Conservation (phyloP, 2,888 invertebrate species). For the Lepidochrysops patricia region DNA sequence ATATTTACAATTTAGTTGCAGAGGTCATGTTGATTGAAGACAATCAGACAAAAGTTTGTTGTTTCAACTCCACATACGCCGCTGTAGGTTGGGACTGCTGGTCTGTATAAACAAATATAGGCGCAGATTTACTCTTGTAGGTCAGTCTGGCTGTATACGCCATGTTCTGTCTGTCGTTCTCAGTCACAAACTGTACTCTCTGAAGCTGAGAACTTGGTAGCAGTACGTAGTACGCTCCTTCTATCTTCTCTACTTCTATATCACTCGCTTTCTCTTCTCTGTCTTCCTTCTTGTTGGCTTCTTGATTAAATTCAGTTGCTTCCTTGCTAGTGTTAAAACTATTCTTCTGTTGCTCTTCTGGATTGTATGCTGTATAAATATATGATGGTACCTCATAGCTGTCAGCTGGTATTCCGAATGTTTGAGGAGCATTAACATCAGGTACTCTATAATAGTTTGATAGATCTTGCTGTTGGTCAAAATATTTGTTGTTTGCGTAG, state of each 20-base stretch:
- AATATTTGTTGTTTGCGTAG: not conserved
- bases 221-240: slow-evolving; percentile 78
- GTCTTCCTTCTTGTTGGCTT: not conserved
- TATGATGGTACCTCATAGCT: slow-evolving; percentile 1
- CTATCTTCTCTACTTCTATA: slow-evolving; percentile 47
- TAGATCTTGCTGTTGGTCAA: not conserved
- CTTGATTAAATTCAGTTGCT: not conserved
- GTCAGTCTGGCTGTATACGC: slow-evolving; percentile 78
- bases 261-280: slow-evolving; percentile 36
- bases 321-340: not conserved
- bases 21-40: no score
- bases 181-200: slow-evolving; percentile 75
- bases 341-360: not conserved
- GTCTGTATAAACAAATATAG: slow-evolving; percentile 74
- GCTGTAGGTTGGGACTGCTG: not conserved
- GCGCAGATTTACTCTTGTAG: slow-evolving; percentile 77
- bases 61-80: not conserved
- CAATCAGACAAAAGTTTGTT: no score
- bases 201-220: slow-evolving; percentile 78
- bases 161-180: slow-evolving; percentile 71
- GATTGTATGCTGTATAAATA: not conserved
- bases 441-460: not conserved
- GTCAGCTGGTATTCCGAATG: not conserved
- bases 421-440: not conserved
- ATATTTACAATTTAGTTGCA: no score